Base-by-base conservation (phyloP, 2,113 vertebrate species). In the Girardinichthys multiradiatus region DNA sequence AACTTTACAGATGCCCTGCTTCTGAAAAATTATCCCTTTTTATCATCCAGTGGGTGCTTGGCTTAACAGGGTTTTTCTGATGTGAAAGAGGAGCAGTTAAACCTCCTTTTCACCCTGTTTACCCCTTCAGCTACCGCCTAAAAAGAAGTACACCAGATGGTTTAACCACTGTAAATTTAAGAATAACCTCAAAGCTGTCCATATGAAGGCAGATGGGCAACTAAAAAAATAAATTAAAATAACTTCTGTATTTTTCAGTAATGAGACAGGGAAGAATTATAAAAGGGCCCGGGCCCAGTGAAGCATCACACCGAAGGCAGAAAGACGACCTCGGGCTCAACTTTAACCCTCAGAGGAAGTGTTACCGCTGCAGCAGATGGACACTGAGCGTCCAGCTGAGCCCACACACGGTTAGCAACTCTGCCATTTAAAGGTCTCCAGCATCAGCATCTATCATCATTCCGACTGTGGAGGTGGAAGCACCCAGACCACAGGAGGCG, bases 341-440 rank as follows among this genome's bases (percentile, higher is more conserved):
- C 79, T 74, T 33, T 72, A 79, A 81, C 80, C 87, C 68, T 33
- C 31, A 74, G 64, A 81, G 76, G 60, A 84, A 79, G 70, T 85
- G 57, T 8, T 77, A 70, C 80, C 61, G 80, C 31, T 7, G 81
- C 74, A 91, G 79, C 83, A 87, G 73, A 87, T 86, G 88, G 76
- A 81, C 60, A 62, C 63, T n/a, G 64, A 79, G 77, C 45, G 80
- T 71, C 84, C 80, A 87, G 76, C 85, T 87, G 73, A 83, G 79
- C 79, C 82, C 85, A 85, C 83, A 84, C 84, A 78, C 72, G 29
- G 77, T 82, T 67, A 87, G 68, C 68, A 54, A 64, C 82, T 77
- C 72, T 88, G 87, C 85, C 88, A 87, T 92, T 91, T 92, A 90
- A 90, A 91, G 89, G 87, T 89, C 87, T 90, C 74, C 62, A 72